phyloP scores from a whole-genome alignment of 2,797 vertebrate genomes.

The Gallinago nigripennis region DNA sequence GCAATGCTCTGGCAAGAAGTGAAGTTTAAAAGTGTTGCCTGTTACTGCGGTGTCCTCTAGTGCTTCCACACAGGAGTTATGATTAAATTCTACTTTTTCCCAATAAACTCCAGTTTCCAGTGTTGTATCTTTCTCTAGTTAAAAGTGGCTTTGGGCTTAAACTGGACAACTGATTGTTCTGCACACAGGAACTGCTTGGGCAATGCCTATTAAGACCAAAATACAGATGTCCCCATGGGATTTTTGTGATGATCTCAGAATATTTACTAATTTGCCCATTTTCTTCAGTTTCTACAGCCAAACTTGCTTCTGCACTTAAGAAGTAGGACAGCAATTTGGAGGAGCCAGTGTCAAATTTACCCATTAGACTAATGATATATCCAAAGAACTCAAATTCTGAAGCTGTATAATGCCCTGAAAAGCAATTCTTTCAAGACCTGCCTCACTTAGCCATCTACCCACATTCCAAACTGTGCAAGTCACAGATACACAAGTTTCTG shows the following conservation, averaged over 20 bases:
- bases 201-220: neutral
- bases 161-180: neutral
- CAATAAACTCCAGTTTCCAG: neutral
- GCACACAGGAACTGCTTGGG: neutral
- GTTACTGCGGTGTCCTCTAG: constrained; percentile 46
- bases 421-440: neutral
- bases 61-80: constrained; percentile 17
- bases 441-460: neutral
- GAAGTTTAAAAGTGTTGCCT: neutral
- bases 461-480: neutral
- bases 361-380: accelerated
- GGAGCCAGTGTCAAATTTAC: neutral
- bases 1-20: neutral
- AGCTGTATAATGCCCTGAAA: neutral
- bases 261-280: neutral
- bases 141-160: neutral
- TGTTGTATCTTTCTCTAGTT: neutral
- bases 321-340: neutral
- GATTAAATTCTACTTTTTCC: neutral
- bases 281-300: neutral
- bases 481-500: neutral
- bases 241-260: neutral
- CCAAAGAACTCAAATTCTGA: neutral
- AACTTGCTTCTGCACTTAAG: neutral
- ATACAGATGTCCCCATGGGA: neutral